Conservation (phyloP, 2,888 invertebrate species). For the Atethmia centrago region DNA sequence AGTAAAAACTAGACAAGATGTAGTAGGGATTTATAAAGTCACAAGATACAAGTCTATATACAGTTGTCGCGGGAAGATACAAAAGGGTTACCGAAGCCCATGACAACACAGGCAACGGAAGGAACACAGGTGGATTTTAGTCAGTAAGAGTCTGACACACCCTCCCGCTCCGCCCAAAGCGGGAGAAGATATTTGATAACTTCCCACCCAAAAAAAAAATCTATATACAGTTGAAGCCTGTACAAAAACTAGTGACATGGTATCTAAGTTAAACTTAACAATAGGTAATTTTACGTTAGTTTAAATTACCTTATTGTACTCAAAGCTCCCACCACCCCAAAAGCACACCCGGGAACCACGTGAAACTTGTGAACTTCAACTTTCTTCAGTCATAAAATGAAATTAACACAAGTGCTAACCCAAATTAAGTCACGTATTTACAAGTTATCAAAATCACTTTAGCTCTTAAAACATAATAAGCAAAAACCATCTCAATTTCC, state of each 20-base stretch:
- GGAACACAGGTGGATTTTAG: no score
- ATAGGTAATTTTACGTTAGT: neutral
- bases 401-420: neutral
- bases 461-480: neutral
- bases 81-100: no score
- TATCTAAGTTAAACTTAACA: neutral
- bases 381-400: neutral
- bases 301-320: neutral
- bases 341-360: neutral
- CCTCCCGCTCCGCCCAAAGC: no score
- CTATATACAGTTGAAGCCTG: no score
- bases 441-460: neutral
- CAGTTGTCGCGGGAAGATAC: no score
- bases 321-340: neutral
- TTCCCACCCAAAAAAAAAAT: no score
- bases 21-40: no score
- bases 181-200: no score
- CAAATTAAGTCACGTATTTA: neutral
- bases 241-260: neutral
- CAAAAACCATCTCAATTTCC: neutral
- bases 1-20: no score
- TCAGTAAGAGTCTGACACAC: no score
- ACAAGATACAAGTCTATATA: no score
- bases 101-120: no score
- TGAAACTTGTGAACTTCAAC: neutral